Evolutionary conservation across 1,140 invertebrate genomes (phyloP).

Genomic region (Meloidogyne exigua): DNA sequence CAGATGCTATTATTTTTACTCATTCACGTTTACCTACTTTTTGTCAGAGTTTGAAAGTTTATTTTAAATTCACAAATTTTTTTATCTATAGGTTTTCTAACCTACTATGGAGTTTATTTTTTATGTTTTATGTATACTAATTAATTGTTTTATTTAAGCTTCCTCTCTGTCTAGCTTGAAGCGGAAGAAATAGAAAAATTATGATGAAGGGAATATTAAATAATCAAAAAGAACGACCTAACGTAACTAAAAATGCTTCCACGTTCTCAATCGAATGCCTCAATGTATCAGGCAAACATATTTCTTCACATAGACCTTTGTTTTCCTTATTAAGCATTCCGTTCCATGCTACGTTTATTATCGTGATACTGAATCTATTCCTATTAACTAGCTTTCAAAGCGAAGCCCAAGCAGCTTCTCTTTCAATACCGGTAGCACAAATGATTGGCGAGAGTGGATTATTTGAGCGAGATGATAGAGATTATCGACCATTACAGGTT

Average conservation of each 20-base stretch:
- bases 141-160: neutral
- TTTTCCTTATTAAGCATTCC: neutral
- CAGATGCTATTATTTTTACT: too few species aligned
- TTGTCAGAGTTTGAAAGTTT: too few species aligned
- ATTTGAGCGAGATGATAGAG: slow-evolving; percentile 19
- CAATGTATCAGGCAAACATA: neutral
- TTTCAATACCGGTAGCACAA: neutral
- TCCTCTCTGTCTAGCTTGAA: neutral
- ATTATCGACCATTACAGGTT: slow-evolving; percentile 23
- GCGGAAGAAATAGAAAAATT: neutral
- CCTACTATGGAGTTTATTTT: too few species aligned
- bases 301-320: neutral
- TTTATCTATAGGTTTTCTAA: too few species aligned
- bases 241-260: neutral
- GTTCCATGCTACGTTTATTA: too few species aligned
- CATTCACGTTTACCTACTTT: too few species aligned
- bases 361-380: neutral
- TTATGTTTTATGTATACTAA: too few species aligned
- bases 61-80: too few species aligned
- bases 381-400: neutral
- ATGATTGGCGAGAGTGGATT: neutral
- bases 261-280: neutral
- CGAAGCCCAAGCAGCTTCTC: neutral
- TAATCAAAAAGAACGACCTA: neutral
- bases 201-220: neutral